Evolutionary conservation across 2,797 vertebrate species (phyloP), one percentile per base, ranked within the genome.

Genomic region (Ibycter americanus): DNA sequence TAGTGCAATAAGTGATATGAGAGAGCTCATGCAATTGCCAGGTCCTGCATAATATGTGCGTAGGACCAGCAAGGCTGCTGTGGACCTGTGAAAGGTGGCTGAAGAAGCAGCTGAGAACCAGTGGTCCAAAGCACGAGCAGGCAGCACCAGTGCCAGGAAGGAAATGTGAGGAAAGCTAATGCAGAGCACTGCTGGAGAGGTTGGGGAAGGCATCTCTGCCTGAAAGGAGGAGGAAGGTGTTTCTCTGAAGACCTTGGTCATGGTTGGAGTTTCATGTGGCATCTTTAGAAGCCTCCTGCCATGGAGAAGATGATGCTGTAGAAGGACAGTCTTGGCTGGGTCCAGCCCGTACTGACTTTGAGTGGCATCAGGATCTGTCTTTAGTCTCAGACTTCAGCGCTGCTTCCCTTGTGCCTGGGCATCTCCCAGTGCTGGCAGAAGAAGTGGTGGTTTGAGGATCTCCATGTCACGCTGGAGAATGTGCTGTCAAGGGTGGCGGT

Each of bases 131-230:
- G 71, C 8, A 12, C 0, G 2, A 66, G 8, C 22, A 81, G 65
- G 17, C n/a, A 78, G 1, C 17, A 49, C 8, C 0, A 0, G 23
- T 2, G 1, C 17, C 66, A n/a, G 44, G 34, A 67, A 32, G 62
- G 61, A 44, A 66, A 46, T 1, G 20, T 16, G 36, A n/a, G 55
- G 34, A 78, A 62, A 52, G 40, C n/a, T 67, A 2, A 31, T 0
- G 3, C 26, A 62, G 70, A 52, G 10, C 0, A 0, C 22, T 84
- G 68, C 55, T 18, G 44, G 59, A 13, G 38, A 38, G 31, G 15
- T 52, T 31, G 58, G 49, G 58, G 25, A 83, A 21, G 15, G 10
- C 31, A 1, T 1, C 12, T 62, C 52, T 87, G 21, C 3, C 12
- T 40, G 72, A 14, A 18, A 38, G 68, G 15, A 67, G 23, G 14